Evolutionary conservation across 92 coral and sea anemone species (phyloP).

Genomic region (Palythoa caribaeorum): DNA sequence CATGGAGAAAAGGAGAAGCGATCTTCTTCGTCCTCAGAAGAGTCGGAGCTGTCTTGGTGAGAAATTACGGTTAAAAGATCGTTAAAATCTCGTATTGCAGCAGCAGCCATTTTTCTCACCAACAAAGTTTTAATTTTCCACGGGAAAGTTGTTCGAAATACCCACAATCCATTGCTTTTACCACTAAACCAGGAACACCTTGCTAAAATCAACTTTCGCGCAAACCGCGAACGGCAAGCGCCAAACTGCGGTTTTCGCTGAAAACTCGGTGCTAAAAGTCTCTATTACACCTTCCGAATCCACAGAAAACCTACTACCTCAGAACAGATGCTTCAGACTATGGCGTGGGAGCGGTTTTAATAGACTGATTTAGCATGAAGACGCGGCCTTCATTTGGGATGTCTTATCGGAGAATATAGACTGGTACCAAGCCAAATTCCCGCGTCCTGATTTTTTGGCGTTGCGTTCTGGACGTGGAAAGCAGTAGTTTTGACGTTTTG

Average conservation of each 20-base stretch:
- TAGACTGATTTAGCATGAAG: not conserved
- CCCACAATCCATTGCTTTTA: slow-evolving; percentile 1
- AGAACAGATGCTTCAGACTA: too few species aligned
- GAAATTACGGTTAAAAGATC: slow-evolving; percentile 3
- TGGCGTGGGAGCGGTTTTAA: too few species aligned
- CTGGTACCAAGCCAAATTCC: slow-evolving; percentile 42
- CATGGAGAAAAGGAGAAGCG: slow-evolving; percentile 3
- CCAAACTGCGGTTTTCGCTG: not conserved
- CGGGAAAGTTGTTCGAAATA: slow-evolving; percentile 47
- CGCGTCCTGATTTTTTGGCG: slow-evolving; percentile 46
- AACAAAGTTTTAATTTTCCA: slow-evolving; percentile 23
- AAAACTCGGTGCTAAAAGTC: not conserved
- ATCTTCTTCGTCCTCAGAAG: slow-evolving; percentile 21
- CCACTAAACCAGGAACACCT: slow-evolving; percentile 7
- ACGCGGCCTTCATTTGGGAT: not conserved
- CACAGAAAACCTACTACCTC: too few species aligned
- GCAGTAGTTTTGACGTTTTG: slow-evolving; percentile 42
- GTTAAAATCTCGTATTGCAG: slow-evolving; percentile 1
- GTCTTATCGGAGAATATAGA: not conserved
- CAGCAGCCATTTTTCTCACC: slow-evolving; percentile 3
- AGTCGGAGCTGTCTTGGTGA: slow-evolving; percentile 7
- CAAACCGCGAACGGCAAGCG: not conserved
- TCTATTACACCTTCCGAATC: too few species aligned
- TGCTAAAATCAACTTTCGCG: not conserved
- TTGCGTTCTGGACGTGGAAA: slow-evolving; percentile 44